Evolutionary conservation across 2,797 vertebrate genomes (phyloP).

Genomic region (Muraenolepis orangiensis): DNA sequence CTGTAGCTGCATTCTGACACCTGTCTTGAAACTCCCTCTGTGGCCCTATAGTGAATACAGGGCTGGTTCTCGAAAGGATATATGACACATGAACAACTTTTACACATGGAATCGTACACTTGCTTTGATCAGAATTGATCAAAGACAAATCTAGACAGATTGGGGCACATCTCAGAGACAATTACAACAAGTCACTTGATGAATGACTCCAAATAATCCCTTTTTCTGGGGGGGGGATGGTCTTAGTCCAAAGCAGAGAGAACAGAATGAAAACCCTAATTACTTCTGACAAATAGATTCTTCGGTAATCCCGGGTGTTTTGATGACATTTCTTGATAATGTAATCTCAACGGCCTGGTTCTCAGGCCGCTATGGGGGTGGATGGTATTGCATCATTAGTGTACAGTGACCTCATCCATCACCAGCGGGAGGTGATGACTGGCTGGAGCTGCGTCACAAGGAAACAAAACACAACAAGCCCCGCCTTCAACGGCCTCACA

Average conservation of each 20-base stretch:
- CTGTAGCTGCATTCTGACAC: conserved; percentile 30
- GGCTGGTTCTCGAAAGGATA: neutral
- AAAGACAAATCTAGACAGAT: neutral
- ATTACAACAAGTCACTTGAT: neutral
- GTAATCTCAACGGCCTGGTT: conserved; percentile 15
- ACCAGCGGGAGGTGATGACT: conserved; percentile 22
- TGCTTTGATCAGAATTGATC: neutral
- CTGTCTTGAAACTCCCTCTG: too few species aligned
- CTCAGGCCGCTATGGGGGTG: conserved; percentile 29
- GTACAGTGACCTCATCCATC: conserved; percentile 51
- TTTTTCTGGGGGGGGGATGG: neutral
- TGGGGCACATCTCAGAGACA: neutral
- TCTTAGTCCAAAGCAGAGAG: neutral
- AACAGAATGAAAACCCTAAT: neutral
- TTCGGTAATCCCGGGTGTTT: conserved; percentile 1
- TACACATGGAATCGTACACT: neutral
- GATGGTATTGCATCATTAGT: conserved; percentile 33
- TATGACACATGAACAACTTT: neutral
- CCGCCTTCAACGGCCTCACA: neutral
- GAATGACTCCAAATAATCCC: neutral
- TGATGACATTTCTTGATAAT: conserved; percentile 23
- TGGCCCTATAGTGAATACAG: neutral
- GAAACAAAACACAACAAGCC: neutral
- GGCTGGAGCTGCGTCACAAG: conserved; percentile 12
- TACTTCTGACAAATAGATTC: conserved; percentile 1